phyloP scores from a whole-genome alignment of 2,113 vertebrate genomes.

The Tympanuchus pallidicinctus region DNA sequence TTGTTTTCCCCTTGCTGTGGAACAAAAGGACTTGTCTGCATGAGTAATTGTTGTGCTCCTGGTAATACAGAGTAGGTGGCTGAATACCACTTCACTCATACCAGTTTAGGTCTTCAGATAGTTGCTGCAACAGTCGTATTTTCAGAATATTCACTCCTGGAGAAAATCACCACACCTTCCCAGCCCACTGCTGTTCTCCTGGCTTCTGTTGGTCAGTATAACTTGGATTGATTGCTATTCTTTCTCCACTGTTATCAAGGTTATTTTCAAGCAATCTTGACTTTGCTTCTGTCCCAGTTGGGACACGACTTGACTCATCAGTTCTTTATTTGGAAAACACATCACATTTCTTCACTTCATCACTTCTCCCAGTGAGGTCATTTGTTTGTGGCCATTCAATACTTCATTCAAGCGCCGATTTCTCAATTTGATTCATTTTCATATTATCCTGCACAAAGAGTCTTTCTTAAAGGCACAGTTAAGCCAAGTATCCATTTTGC shows the following conservation, averaged over 20 bases:
- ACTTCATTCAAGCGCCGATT: conserved; percentile 14
- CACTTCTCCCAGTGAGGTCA: conserved; percentile 63
- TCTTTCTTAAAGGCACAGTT: not conserved
- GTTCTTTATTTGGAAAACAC: conserved; percentile 68
- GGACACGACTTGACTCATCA: conserved; percentile 63
- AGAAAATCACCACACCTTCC: not conserved
- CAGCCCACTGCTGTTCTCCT: not conserved
- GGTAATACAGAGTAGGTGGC: not conserved
- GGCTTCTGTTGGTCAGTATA: not conserved
- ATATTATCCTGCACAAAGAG: not conserved
- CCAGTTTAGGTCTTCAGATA: not conserved
- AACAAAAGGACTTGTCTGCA: conserved; percentile 47
- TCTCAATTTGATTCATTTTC: not conserved
- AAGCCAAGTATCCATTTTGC: not conserved
- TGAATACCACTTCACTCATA: not conserved
- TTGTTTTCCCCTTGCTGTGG: conserved; percentile 9
- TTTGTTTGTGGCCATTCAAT: conserved; percentile 55
- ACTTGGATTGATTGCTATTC: not conserved
- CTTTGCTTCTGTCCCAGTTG: conserved; percentile 34
- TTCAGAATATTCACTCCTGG: not conserved
- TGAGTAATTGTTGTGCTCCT: conserved; percentile 17
- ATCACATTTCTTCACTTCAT: conserved; percentile 67
- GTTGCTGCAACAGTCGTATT: not conserved
- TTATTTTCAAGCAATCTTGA: not conserved
- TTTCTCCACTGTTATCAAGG: not conserved